A percentile compares a stretch with the other conserved stretches of the same genome.
Evolutionary conservation across 2,113 vertebrate genomes (phyloP).

Genomic region (Brachyhypopomus occidentalis): DNA sequence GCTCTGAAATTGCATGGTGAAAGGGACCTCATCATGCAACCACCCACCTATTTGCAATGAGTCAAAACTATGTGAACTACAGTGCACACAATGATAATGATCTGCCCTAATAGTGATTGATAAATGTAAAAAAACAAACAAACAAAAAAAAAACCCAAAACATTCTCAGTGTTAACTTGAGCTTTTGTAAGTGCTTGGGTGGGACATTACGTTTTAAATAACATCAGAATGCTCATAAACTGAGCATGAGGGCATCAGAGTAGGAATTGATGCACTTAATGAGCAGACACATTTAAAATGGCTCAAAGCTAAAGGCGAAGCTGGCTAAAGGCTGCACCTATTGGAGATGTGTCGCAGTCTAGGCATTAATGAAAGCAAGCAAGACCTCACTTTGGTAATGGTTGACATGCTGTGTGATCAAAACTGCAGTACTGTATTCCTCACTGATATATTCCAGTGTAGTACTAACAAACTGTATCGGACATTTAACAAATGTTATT

Average conservation of each 20-base stretch:
- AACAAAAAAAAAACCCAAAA: neutral
- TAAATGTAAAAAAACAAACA: neutral
- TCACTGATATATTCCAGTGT: neutral
- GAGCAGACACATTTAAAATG: neutral
- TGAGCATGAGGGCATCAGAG: no score
- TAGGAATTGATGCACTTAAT: neutral
- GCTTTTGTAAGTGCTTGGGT: neutral
- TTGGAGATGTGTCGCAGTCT: neutral
- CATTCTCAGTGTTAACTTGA: neutral
- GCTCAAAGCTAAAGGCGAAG: neutral
- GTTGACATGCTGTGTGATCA: no score
- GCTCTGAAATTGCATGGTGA: neutral
- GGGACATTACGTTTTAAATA: conserved; percentile 1
- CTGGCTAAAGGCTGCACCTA: neutral
- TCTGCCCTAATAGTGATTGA: neutral
- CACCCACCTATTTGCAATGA: neutral
- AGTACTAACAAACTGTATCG: neutral
- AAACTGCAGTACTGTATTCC: neutral
- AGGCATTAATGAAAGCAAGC: neutral
- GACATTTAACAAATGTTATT: neutral
- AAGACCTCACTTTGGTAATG: neutral
- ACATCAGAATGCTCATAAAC: neutral
- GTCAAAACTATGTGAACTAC: neutral
- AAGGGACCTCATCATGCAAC: conserved; percentile 4
- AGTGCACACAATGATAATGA: conserved; percentile 21